Evolutionary conservation across 64 coral and sea anemone species (phyloP), one percentile per base, ranked within the genome.

Genomic region (Acropora yongei): DNA sequence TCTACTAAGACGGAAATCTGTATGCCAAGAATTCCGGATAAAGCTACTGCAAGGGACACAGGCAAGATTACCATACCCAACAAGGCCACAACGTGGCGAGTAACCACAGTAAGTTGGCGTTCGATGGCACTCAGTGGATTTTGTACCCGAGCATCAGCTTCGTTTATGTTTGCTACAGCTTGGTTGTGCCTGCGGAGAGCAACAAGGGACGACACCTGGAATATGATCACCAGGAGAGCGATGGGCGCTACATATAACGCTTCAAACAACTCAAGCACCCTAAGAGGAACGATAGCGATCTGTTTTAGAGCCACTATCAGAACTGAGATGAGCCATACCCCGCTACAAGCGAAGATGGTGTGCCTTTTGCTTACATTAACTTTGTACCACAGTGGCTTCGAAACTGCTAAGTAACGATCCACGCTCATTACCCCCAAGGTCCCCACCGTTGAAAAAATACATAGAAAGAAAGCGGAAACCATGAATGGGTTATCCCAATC

Each of bases 371-470:
- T 85, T 2, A 85, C 45, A n/a, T 44, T 16, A 3, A 6, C n/a
- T 85, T 85, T 85, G 65, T 85, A 85, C 82, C 82, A 85, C 63
- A 48, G 7, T 7, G 82, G 82, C 46, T 45, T 85, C 17, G 44
- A 47, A n/a, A 85, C 82, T 8, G 82, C 82, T n/a, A 85, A 85
- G 44, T 85, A 85, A 5, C 82, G 61, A 72, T 85, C 82, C 16
- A 48, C 82, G n/a, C 82, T 85, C 82, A 85, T 85, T 2, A 85
- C 82, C 1, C 63, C 82, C 5, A 85, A 65, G n/a, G 60, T 85
- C 8, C 82, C 82, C 4, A 85, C 14, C 18, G 65, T 85, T 47
- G 82, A 68, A 11, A 85, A 85, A 8, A 85, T 1, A 9, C 82
- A 85, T 1, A 85, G 43, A 49, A 85, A 85, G 82, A 85, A 85